Base-by-base conservation (phyloP, 2,113 vertebrate genomes). In the Pholis gunnellus region DNA sequence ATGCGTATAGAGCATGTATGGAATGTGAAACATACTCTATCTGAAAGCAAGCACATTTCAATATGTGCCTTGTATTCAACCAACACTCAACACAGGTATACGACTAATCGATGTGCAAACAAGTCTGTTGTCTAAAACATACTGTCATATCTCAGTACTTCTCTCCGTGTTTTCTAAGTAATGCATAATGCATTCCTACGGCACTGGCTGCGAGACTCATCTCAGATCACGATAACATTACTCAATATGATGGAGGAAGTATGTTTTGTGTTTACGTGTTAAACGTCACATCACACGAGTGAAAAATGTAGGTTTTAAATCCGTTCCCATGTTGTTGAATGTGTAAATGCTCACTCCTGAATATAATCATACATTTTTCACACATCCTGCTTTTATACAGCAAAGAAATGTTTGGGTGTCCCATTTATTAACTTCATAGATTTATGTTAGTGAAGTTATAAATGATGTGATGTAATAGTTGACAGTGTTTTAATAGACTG, bases 161-260 rank as follows among this genome's bases (percentile, higher is more conserved):
- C 61, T 75, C 57, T 67, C 66, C 70, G 36, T 61, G 44, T 82
- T 78, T 79, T 70, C 57, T 75, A 67, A 80, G 52, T 61, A 52
- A 66, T 57, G 54, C 54, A 88, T 84, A 79, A 80, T 86, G 18
- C 65, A 56, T 72, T 59, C 68, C 63, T 60, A 38, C 18, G 10
- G 34, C 22, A 18, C 63, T 70, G 38, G 2, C 18, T 48, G 27
- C 69, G 34, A 79, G 44, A 42, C 82, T 87, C 75, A 64, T 68
- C 36, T 68, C 57, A 40, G 65, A 85, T 86, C 67, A 79, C 34
- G 57, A 54, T 25, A 2, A n/a, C 9, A n/a, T 60, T 18, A 13
- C 42, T 15, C 42, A 15, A 5, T 56, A 42, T 29, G 17, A 66
- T 60, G 22, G 13, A 38, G 40, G 57, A 75, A 25, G 10, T 52